Evolutionary conservation across 2,888 invertebrate species (phyloP).

Genomic region (Pachycephus smyrnensis): DNA sequence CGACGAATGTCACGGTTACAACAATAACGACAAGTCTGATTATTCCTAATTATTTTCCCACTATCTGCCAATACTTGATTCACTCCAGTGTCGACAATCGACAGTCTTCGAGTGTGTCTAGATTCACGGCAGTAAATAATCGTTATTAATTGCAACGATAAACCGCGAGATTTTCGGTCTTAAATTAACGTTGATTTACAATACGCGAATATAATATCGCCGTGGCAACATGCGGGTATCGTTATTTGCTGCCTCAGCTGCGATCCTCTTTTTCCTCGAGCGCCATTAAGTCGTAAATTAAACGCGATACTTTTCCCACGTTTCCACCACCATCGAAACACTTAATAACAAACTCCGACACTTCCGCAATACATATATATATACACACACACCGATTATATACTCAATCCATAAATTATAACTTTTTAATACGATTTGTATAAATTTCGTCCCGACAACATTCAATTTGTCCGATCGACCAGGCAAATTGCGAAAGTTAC

Average conservation of each 20-base stretch:
- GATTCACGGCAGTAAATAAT: not conserved
- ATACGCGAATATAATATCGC: not conserved
- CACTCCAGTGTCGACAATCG: not conserved
- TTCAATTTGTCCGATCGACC: not conserved
- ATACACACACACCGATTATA: not conserved
- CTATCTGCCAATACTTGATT: no score
- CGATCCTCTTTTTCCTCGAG: not conserved
- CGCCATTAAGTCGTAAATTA: not conserved
- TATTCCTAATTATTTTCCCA: not conserved
- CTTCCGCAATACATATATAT: not conserved
- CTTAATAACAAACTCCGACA: not conserved
- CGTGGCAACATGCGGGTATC: not conserved
- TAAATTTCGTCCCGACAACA: not conserved
- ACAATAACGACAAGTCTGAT: not conserved
- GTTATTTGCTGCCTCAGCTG: not conserved
- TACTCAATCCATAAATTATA: not conserved
- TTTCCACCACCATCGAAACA: not conserved
- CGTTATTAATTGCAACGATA: not conserved
- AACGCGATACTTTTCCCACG: not conserved
- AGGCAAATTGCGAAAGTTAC: not conserved
- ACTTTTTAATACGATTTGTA: not conserved
- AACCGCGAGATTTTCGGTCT: not conserved
- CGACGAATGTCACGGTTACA: not conserved
- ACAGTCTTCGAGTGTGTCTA: not conserved
- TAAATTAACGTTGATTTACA: not conserved